Base-by-base conservation (phyloP, 2,113 vertebrate genomes). In the Mesembrinibis cayennensis region DNA sequence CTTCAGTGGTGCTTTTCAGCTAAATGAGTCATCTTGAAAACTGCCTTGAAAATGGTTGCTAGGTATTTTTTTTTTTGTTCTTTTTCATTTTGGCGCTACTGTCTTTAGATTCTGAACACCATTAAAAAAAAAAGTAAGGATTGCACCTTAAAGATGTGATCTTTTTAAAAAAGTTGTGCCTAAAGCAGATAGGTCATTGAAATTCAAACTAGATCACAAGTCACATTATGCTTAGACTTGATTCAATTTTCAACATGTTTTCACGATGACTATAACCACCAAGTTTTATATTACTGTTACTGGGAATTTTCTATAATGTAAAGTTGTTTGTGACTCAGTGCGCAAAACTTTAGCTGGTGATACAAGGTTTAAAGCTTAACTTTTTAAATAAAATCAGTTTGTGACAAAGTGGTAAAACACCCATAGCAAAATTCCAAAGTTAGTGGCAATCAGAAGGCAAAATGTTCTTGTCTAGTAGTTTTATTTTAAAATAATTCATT, bases 351-450 rank as follows among this genome's bases (percentile, higher is more conserved):
- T 96, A 97, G 87, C 89, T 97, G 83, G 52, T 93, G 93, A 95
- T 91, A 63, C 59, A 94, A 98, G 97, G 71, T 97, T 96, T 97
- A 94, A 97, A 97, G 61, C 27, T 76, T 95, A 95, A 89, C 63
- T 95, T 89, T 89, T 95, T 72, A 97, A 98, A 97, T 98, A 98
- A 98, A 98, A 96, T 89, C 97, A 98, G 97, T 98, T 98, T 98
- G 98, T 98, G 93, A 97, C 69, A 94, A 98, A 96, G 73, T 91
- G 94, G 67, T 84, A 55, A 95, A 96, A 89, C 49, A 70, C 53
- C 17, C 69, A 8, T 92, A 96, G 91, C 67, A 84, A 93, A 87
- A 95, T 96, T 81, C 49, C 71, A 90, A 80, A 97, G 90, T 97
- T 97, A 97, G 95, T 94, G 96, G 82, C 87, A 97, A 97, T 80